Evolutionary conservation across 2,113 vertebrate genomes (phyloP).

Genomic region (Pholis gunnellus): DNA sequence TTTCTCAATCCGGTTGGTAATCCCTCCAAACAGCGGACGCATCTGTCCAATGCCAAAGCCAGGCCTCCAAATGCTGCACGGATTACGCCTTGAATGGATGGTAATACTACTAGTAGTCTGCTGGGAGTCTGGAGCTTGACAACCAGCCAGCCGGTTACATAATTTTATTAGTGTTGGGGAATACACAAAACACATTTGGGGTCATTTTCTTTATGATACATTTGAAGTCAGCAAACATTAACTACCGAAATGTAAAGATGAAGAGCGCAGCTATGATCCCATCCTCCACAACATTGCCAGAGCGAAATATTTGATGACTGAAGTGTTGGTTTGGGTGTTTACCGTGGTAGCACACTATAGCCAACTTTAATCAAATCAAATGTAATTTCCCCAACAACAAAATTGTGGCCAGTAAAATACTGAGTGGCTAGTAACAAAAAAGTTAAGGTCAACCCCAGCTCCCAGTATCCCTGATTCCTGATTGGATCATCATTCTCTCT

Average conservation of each 20-base stretch:
- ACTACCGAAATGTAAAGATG: constrained; percentile 21
- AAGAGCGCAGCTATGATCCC: constrained; percentile 12
- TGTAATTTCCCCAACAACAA: neutral
- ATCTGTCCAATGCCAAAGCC: constrained; percentile 72
- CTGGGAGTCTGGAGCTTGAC: constrained; percentile 66
- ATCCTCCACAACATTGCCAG: neutral
- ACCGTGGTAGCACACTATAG: neutral
- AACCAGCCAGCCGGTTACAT: constrained; percentile 68
- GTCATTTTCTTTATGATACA: constrained; percentile 53
- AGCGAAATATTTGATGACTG: neutral
- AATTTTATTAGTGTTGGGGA: constrained; percentile 70
- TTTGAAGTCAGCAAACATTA: constrained; percentile 42
- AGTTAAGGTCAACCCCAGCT: neutral
- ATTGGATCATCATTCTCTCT: constrained; percentile 16
- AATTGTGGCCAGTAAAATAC: neutral
- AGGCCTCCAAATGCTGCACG: constrained; percentile 73
- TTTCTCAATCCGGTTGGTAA: constrained; percentile 75
- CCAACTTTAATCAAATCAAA: neutral
- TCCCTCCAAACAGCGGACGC: constrained; percentile 72
- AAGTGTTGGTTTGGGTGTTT: neutral
- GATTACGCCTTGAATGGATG: constrained; percentile 74
- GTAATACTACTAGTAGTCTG: constrained; percentile 66
- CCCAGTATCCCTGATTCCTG: neutral
- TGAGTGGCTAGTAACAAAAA: neutral
- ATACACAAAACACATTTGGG: constrained; percentile 56